Evolutionary conservation across 2,888 invertebrate genomes (phyloP), one percentile per base, ranked within the genome.

Genomic region (Xylophagus ater): DNA sequence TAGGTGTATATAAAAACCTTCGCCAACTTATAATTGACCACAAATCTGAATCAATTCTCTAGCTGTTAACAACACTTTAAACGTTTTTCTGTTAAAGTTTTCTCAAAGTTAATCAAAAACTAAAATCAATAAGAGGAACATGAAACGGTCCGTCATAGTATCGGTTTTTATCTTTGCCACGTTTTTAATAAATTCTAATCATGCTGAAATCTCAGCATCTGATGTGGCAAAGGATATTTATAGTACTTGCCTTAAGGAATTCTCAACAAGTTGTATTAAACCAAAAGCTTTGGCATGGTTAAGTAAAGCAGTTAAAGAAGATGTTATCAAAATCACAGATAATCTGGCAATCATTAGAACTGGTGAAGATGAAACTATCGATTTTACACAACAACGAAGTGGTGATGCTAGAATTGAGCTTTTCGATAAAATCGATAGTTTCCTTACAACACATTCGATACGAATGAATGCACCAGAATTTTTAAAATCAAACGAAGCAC

Each of bases 201-300:
- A 41, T 35, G 44, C 39, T 9, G 51, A 53, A 20, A 53, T 51
- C 4, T 72, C 79, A n/a, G 80, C 79, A 2, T 66, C 74, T 3
- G 75, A 73, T 46, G 61, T 81, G 53, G 68, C 75, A 13, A 67
- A 66, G 46, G 79, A 78, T 53, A 75, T 81, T 62, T 81, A 80
- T 58, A 63, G 70, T 37, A 70, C 73, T 58, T 82, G 82, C 53
- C 57, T 81, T 33, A 75, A 74, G 57, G 74, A 77, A 53, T 75
- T 78, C 53, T 78, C 78, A 28, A 68, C 78, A 46, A 71, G 73
- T 53, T 87, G 87, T 65, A 78, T 81, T 38, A 79, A 81, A 53
- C 85, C 85, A 7, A 82, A 82, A 61, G 74, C 85, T 31, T 60
- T 86, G 55, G 71, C 76, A 48, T 86, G 84, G 78, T 71, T 84